Conservation (phyloP, 1,140 invertebrate genomes). For the Atopsyche davidsoni region DNA sequence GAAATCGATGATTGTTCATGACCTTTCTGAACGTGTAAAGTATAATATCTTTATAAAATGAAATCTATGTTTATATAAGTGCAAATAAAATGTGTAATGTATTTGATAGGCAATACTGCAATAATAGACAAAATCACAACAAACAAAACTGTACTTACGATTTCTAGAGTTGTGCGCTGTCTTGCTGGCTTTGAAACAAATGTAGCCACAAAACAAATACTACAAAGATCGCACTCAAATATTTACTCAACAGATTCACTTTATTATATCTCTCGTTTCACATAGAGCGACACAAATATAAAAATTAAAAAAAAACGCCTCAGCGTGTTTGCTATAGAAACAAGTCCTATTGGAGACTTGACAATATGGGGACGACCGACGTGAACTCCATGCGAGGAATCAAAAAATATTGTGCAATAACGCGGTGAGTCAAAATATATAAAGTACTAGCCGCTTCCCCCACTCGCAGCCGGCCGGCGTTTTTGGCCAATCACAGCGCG, state of each 20-base stretch:
- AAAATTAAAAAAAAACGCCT: background rate
- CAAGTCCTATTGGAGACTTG: background rate
- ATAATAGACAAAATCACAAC: too few relatives aligned
- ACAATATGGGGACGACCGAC: too few relatives aligned
- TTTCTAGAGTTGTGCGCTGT: too few relatives aligned
- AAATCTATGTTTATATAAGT: too few relatives aligned
- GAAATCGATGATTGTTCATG: background rate
- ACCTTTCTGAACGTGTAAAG: background rate
- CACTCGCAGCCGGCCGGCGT: conserved; percentile 8
- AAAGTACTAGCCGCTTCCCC: conserved; percentile 12
- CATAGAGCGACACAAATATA: background rate
- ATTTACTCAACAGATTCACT: too few relatives aligned
- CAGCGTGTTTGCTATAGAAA: background rate
- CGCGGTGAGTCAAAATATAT: conserved; percentile 12
- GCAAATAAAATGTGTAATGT: too few relatives aligned
- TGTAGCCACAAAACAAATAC: too few relatives aligned
- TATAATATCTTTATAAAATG: background rate
- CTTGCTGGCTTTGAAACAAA: too few relatives aligned
- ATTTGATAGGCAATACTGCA: too few relatives aligned
- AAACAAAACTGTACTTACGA: too few relatives aligned
- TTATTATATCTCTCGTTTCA: background rate
- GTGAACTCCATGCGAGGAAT: background rate
- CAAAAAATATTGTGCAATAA: conserved; percentile 21
- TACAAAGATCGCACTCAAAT: too few relatives aligned
- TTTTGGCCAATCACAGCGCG: conserved; percentile 14